Conservation (phyloP, 2,888 invertebrate genomes). For the Eupeodes latifasciatus region DNA sequence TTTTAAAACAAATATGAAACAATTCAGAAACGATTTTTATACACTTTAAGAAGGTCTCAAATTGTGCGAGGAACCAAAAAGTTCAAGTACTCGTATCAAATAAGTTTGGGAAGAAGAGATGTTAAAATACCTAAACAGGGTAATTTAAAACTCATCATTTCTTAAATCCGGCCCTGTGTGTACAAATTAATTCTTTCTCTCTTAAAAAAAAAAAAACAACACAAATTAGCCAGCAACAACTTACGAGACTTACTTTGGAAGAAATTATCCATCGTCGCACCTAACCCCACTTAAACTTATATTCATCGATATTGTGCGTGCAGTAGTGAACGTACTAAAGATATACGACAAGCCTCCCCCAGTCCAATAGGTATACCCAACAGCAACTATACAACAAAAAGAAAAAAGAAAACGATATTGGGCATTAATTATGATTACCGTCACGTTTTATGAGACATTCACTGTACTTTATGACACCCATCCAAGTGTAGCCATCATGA, state of each 20-base stretch:
- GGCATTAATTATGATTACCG: slow-evolving; percentile 84
- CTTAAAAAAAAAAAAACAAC: slow-evolving; percentile 35
- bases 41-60: no score
- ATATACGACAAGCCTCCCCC: background rate
- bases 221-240: slow-evolving; percentile 64
- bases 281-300: slow-evolving; percentile 52
- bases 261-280: slow-evolving; percentile 44
- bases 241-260: slow-evolving; percentile 47
- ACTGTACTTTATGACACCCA: slow-evolving; percentile 82
- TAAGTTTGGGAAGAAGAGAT: no score
- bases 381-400: background rate
- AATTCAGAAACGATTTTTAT: no score
- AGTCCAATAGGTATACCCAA: no score
- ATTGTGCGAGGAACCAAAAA: no score
- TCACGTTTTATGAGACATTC: slow-evolving; percentile 84
- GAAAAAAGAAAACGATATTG: slow-evolving; percentile 65
- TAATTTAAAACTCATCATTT: no score
- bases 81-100: no score
- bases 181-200: slow-evolving; percentile 13
- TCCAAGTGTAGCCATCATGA: slow-evolving; percentile 78
- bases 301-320: slow-evolving; percentile 70
- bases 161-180: background rate
- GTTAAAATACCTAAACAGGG: no score
- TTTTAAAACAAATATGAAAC: no score
- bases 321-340: slow-evolving; percentile 2